Percentiles rank a stretch among this genome's conserved stretches.
phyloP scores from a whole-genome alignment of 2,888 invertebrate genomes.

The Drosophila recens region DNA sequence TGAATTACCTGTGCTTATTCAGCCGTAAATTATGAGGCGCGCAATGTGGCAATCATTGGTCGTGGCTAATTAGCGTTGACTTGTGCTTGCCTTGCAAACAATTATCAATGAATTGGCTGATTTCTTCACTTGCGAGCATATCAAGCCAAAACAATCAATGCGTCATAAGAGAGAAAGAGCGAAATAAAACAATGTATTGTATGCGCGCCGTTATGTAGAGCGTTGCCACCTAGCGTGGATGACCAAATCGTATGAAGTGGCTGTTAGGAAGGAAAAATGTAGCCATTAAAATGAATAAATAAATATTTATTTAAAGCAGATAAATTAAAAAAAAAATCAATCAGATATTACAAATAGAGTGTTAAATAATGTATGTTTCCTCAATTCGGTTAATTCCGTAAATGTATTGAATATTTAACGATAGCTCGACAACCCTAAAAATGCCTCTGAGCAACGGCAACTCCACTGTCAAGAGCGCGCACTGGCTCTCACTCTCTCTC shows the following conservation, averaged over 20 bases:
- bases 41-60: constrained; percentile 23
- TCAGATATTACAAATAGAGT: not conserved
- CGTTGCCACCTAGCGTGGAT: constrained; percentile 34
- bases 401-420: not conserved
- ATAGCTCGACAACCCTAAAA: constrained; percentile 44
- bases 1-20: constrained; percentile 43
- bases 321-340: not conserved
- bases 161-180: constrained; percentile 31
- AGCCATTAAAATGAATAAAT: not conserved
- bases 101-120: constrained; percentile 44
- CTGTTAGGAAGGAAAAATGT: not conserved
- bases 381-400: not conserved
- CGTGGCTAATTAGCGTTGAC: constrained; percentile 43
- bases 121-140: constrained; percentile 23
- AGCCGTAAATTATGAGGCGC: constrained; percentile 46
- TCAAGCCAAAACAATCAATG: constrained; percentile 57
- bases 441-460: constrained; percentile 27
- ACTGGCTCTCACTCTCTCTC: constrained; percentile 36
- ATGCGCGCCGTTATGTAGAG: constrained; percentile 33
- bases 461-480: constrained; percentile 40
- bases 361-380: not conserved
- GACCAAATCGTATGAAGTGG: not conserved
- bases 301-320: not conserved
- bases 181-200: constrained; percentile 28
- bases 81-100: constrained; percentile 28